A percentile compares a stretch with the other conserved stretches of the same genome.
Conservation (phyloP, 2,888 invertebrate species). For the Clitarchus hookeri region DNA sequence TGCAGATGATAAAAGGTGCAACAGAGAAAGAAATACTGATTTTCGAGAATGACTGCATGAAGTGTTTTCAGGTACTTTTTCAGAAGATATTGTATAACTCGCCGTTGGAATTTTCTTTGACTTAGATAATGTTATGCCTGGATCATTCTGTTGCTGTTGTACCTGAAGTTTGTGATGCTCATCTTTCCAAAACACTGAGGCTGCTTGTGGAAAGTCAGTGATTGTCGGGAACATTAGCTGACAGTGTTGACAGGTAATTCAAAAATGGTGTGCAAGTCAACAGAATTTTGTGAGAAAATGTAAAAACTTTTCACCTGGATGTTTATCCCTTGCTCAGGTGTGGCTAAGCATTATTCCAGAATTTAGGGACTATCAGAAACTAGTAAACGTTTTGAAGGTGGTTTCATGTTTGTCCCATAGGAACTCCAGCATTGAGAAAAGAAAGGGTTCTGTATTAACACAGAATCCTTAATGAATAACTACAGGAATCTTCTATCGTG, state of each 20-base stretch:
- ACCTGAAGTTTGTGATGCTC: neutral
- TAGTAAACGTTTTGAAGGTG: neutral
- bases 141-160: neutral
- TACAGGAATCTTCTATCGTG: neutral
- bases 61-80: neutral
- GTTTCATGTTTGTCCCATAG: neutral
- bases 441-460: neutral
- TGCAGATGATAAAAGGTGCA: neutral
- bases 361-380: neutral
- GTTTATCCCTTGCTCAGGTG: neutral
- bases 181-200: neutral
- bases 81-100: neutral
- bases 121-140: neutral
- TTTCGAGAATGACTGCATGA: neutral
- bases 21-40: neutral
- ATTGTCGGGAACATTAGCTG: neutral
- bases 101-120: neutral
- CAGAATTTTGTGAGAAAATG: neutral
- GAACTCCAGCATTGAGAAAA: neutral
- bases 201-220: neutral
- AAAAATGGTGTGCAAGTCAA: neutral
- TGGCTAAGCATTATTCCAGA: neutral
- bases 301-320: neutral
- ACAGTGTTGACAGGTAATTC: neutral
- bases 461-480: neutral